Conservation (phyloP, 2,113 vertebrate genomes). For the Calidris pygmaea region DNA sequence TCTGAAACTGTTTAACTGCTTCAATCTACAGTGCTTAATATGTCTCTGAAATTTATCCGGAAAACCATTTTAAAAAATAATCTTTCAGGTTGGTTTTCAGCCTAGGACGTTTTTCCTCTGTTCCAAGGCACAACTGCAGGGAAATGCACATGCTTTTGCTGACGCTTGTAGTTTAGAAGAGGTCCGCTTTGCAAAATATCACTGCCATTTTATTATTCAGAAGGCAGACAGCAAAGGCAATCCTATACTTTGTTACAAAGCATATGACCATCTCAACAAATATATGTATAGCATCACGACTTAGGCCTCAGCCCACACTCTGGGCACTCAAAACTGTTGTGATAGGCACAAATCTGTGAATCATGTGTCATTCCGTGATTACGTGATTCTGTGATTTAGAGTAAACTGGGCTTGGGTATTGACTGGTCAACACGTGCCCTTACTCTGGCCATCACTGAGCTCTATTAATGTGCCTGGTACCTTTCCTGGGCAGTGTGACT, state of each 20-base stretch:
- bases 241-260: not conserved
- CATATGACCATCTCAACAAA: not conserved
- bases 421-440: not conserved
- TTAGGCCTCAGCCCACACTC: not conserved
- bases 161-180: not conserved
- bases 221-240: not conserved
- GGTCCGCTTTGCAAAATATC: not conserved
- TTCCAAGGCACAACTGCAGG: not conserved
- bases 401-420: not conserved
- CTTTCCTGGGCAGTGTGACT: not conserved
- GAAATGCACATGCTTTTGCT: not conserved
- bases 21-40: not conserved
- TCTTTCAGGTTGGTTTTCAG: not conserved
- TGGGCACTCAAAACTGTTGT: not conserved
- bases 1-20: not conserved
- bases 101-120: not conserved
- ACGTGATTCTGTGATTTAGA: too few relatives aligned
- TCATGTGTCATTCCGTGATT: not conserved
- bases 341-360: not conserved
- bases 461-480: not conserved
- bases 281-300: not conserved
- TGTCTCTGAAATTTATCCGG: not conserved
- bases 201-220: not conserved
- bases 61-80: not conserved
- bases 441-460: not conserved